Base-by-base conservation (phyloP, 2,888 invertebrate species). In the Papilio protenor region DNA sequence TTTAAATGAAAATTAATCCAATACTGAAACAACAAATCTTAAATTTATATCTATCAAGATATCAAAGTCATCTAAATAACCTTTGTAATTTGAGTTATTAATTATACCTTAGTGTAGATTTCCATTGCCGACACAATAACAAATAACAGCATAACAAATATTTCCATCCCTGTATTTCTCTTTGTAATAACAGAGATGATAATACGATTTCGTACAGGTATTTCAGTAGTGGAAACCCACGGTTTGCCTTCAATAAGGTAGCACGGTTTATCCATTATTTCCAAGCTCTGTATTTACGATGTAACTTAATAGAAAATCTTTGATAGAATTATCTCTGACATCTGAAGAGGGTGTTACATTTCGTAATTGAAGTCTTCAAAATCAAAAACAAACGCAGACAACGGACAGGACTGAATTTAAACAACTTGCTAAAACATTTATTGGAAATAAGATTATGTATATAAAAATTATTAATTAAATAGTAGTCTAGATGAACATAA, bases 281-380 rank as follows among this genome's bases (percentile, higher is more conserved):
- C 18, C 16, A 33, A 33, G 27, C 66, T 66, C 40, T 40, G 66
- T 66, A 66, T 59, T 21, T 66, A 40, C n/a, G 18, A 40, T 18
- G 66, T 40, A 40, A 66, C 66, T 66, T 40, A 66, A 40, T 40
- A 40, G n/a, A 40, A 16, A 6, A 18, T 18, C 40, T 66, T 66
- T 40, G n/a, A 66, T 40, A 18, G n/a, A 40, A 40, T 40, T 40
- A 33, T 11, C 40, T 66, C 40, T 66, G 66, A 66, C 33, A 66
- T 66, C n/a, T n/a, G n/a, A 66, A 18, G 40, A 66, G 14, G 40
- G 66, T 66, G 40, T 66, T 66, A 40, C 8, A 11, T 66, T 66
- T 66, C 66, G 18, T 64, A 33, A 16, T 64, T 10, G 1, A 18
- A 33, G 64, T 33, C 16, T 64, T 40, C 40, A 18, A 3, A 33